Base-by-base conservation (phyloP, 2,888 invertebrate species). In the Drosophila colorata region DNA sequence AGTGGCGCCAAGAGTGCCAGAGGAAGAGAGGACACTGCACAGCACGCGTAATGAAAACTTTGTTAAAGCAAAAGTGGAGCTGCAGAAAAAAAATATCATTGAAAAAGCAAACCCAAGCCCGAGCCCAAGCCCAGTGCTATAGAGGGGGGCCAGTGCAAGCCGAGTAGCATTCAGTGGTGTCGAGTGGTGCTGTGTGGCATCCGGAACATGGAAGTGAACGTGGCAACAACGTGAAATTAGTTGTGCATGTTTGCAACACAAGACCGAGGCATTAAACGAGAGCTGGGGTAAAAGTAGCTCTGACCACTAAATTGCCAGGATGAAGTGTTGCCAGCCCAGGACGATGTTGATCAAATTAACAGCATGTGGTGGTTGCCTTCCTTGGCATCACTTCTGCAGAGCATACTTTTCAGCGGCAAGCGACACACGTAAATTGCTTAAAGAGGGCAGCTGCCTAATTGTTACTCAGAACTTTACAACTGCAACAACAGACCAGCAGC, bases 331-430 rank as follows among this genome's bases (percentile, higher is more conserved):
- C 37, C 37, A 20, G 57, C 28, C 43, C 52, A 46, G 76, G 23
- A 64, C n/a, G 74, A 69, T 78, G 87, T 79, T 86, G 86, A 87
- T 86, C 85, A 86, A 85, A 86, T 86, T 86, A 87, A 81, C 81
- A 83, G 76, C 82, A 80, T 85, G 85, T 79, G 80, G 85, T 79
- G 80, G 82, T 37, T 35, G 60, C 47, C 8, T 11, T 18, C 25
- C 20, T 43, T 53, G 38, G 25, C 23, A 25, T 9, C 31, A 46
- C 23, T 25, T 57, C 69, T 67, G 51, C 31, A 43, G 67, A 63
- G 80, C 73, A 70, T 65, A 76, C 70, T 78, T 80, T 76, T 64
- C 16, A 74, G 68, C 59, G 74, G 33, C 31, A 48, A 63, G 48
- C 43, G 53, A 25, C 33, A 18, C 56, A 41, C 38, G 46, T 70